These are phyloP conservation scores for Patella depressa DNA, from an alignment of 2,888 invertebrate genomes.

Conservation along the genomic window DNA sequence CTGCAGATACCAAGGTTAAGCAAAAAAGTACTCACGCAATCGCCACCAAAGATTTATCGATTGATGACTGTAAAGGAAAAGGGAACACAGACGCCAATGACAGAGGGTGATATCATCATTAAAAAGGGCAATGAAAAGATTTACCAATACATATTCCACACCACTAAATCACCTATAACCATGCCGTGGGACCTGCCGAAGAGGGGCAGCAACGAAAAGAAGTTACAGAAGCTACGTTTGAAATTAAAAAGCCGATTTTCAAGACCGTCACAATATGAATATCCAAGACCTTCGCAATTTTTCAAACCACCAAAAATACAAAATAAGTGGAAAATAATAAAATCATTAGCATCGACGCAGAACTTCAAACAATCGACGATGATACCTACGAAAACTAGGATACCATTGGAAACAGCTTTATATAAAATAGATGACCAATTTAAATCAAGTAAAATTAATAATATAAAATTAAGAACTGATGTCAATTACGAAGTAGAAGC, in stretches of 20 bases:
- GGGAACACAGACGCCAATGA: neutral
- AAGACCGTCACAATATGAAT: neutral
- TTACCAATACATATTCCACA: constrained; percentile 8
- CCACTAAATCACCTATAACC: neutral
- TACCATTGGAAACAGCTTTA: neutral
- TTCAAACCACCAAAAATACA: neutral
- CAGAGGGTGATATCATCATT: constrained; percentile 6
- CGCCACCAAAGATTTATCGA: constrained; percentile 16
- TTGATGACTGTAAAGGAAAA: constrained; percentile 18
- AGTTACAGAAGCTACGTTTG: neutral
- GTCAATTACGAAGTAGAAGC: neutral
- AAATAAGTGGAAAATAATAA: neutral
- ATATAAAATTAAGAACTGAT: neutral
- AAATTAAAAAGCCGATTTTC: neutral
- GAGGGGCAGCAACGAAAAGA: neutral
- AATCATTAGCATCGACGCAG: neutral
- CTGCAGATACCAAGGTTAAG: neutral
- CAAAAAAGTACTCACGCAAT: neutral
- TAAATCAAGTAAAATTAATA: neutral
- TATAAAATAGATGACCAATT: neutral
- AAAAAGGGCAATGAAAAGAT: neutral
- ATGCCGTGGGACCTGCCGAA: neutral
- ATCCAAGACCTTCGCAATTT: neutral
- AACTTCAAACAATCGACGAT: neutral
- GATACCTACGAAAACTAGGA: neutral